Evolutionary conservation across 2,113 vertebrate genomes (phyloP), one percentile per base, ranked within the genome.

Genomic region (Ellobius talpinus): DNA sequence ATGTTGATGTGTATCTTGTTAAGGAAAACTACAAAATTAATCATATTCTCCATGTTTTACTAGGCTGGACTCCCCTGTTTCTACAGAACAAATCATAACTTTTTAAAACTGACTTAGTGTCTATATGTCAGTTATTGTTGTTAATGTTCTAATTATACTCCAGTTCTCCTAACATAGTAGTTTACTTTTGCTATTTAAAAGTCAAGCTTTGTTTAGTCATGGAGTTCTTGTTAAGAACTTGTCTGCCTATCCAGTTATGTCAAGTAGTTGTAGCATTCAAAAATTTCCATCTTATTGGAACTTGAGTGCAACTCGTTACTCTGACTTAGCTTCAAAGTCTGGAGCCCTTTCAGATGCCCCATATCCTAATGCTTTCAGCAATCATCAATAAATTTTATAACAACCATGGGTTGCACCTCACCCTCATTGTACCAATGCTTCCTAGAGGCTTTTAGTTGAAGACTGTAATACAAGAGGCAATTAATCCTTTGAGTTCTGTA

Each of bases 401-500:
- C 7, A 77, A 50, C 13, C 47, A 89, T 58, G 47, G 55, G 23
- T 29, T 72, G 7, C 26, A 33, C 29, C 1, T 96, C 5, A 50
- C 10, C 24, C 31, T 61, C 1, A 26, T 9, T 36, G 50, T 88
- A 29, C 29, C 29, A 78, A 29, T 84, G 36, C 36, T 31, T 96
- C 13, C 17, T 78, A 55, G 45, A 50, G 31, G 19, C 31, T 89
- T 96, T 82, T 45, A 26, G 29, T 58, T 78, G 70, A 95, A 94
- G 33, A 89, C 9, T 14, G 19, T 1, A 58, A 39, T 11, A 63
- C 24, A 91, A 68, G 47, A 45, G 42, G 90, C 10, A 31, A 65
- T 96, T 86, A 92, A 86, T 19, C 33, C 63, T 94, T 36, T 78
- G 39, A 52, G 21, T 89, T 74, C 84, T 94, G 17, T 86, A 79